Conservation (phyloP, 2,888 invertebrate genomes). For the Eustalomyia histrio region DNA sequence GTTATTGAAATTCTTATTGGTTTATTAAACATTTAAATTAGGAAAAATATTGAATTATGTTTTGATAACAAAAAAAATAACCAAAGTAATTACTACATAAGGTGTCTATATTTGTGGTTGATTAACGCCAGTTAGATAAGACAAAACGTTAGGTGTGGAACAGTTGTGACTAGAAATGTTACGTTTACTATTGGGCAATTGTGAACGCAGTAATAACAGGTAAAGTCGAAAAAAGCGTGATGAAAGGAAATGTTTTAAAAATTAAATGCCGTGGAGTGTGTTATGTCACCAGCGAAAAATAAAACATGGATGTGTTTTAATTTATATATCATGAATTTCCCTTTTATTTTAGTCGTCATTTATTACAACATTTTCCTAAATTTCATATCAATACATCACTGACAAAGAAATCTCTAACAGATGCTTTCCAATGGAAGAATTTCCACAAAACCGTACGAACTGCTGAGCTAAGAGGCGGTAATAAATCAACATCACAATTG, state of each 20-base stretch:
- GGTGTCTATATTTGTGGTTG: not conserved
- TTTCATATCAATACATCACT: conserved; percentile 32
- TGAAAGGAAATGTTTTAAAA: not conserved
- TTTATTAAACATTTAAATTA: too few relatives aligned
- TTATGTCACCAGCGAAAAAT: conserved; percentile 48
- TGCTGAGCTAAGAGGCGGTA: conserved; percentile 2
- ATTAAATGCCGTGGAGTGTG: not conserved
- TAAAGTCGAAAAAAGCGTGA: not conserved
- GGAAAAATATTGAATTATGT: conserved; percentile 10
- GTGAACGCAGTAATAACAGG: conserved; percentile 48
- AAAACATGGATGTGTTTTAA: not conserved
- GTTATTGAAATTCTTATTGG: too few relatives aligned
- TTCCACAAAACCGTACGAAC: conserved; percentile 8
- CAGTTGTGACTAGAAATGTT: conserved; percentile 38
- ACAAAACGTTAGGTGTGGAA: not conserved
- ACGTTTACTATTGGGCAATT: conserved; percentile 47
- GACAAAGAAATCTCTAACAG: conserved; percentile 3
- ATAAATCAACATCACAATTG: not conserved
- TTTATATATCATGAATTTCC: not conserved
- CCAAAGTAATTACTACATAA: not conserved
- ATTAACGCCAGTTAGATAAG: not conserved
- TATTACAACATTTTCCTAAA: conserved; percentile 48
- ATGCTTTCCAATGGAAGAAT: conserved; percentile 33
- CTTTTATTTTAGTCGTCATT: conserved; percentile 32
- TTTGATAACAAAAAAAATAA: conserved; percentile 14